Base-by-base conservation (phyloP, 2,888 invertebrate species). In the Apodemia zela region DNA sequence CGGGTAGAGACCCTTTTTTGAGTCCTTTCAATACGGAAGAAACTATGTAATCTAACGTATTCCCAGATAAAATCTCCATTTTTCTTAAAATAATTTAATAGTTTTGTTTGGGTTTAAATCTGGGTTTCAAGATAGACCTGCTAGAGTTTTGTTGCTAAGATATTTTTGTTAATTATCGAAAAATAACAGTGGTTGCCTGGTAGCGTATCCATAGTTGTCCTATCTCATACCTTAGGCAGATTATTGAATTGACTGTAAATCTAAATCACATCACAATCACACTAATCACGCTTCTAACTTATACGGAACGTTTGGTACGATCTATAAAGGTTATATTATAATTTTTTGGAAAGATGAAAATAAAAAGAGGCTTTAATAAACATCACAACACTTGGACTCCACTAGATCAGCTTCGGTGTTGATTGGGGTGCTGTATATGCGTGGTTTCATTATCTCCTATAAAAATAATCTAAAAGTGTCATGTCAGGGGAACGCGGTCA, bases 281-380 rank as follows among this genome's bases (percentile, higher is more conserved):
- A 45, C 11, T 45, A 45, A 45, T 13, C 45, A 15, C 45, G 3
- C 45, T 45, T 45, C 45, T 45, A 45, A 45, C 15, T 45, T 45
- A 15, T 45, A 45, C 45, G 15, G 21, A 21, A 21, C 21, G 21
- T 21, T 21, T 21, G 45, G 15, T 45, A 45, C 45, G 15, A 45
- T 45, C 13, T 15, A 45, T 45, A 45, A 45, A 45, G 45, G 47
- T 15, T 47, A 4, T 47, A 47, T 47, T 47, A 47, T n/a, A 47
- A n/a, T 47, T 47, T 47, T 47, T 47, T 47, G 15, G 47, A n/a
- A 47, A 47, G n/a, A 47, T 47, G 17, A 47, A n/a, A 47, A 47
- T 47, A 47, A 47, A 47, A 47, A 47, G 47, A n/a, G 47, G 21
- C 21, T 21, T 6, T n/a, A n/a, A n/a, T 47, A 47, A 47, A 15